phyloP scores from a whole-genome alignment of 1,140 invertebrate genomes.

The Phocides pigmalion region DNA sequence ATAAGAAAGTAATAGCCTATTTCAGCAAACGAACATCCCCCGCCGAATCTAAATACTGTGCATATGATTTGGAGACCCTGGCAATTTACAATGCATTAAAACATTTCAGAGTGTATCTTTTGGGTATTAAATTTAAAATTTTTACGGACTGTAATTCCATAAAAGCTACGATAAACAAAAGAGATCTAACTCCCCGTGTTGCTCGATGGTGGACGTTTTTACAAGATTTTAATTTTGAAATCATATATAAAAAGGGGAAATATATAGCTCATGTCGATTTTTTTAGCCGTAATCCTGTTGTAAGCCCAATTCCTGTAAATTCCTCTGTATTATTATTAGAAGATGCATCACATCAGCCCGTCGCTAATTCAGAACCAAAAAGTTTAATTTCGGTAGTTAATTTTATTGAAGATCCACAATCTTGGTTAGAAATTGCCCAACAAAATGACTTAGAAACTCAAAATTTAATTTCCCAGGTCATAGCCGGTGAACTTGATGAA shows the following conservation, averaged over 20 bases:
- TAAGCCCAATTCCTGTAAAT: too few species aligned
- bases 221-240: slow-evolving; percentile 63
- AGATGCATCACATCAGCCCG: too few species aligned
- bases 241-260: slow-evolving; percentile 62
- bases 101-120: slow-evolving; percentile 42
- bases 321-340: too few species aligned
- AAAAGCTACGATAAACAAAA: slow-evolving; percentile 58
- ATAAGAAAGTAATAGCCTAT: slow-evolving; percentile 44
- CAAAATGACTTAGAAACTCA: slow-evolving; percentile 40
- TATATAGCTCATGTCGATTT: slow-evolving; percentile 61
- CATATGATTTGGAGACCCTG: slow-evolving; percentile 49
- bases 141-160: slow-evolving; percentile 48
- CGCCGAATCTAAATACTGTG: slow-evolving; percentile 45
- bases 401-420: slow-evolving; percentile 23
- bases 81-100: slow-evolving; percentile 43
- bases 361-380: not conserved
- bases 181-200: slow-evolving; percentile 56
- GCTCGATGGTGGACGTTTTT: slow-evolving; percentile 65
- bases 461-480: slow-evolving; percentile 25
- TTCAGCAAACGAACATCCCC: slow-evolving; percentile 46
- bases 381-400: slow-evolving; percentile 5
- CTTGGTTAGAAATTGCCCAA: slow-evolving; percentile 48
- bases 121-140: slow-evolving; percentile 40
- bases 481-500: slow-evolving; percentile 35
- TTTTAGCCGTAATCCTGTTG: slow-evolving; percentile 56